phyloP scores from a whole-genome alignment of 2,888 invertebrate genomes.

The Tineola bisselliella region DNA sequence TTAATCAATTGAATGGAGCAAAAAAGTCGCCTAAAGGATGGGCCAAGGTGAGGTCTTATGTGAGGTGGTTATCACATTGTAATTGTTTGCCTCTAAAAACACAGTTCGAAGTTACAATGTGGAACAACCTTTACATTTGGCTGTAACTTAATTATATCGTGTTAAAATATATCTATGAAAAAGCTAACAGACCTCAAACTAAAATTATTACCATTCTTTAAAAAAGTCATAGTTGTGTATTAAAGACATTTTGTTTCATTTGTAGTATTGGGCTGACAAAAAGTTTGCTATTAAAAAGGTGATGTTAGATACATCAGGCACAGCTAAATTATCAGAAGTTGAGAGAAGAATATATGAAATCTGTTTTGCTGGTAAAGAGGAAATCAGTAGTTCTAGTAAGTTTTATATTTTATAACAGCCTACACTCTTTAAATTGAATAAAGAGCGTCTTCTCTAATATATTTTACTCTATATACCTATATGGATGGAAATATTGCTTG shows the following conservation, averaged over 20 bases:
- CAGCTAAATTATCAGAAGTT: conserved; percentile 1
- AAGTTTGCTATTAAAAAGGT: conserved; percentile 45
- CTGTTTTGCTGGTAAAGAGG: background rate
- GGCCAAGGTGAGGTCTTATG: conserved; percentile 40
- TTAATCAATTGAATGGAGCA: conserved; percentile 47
- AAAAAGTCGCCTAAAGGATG: conserved; percentile 57
- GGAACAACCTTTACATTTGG: background rate
- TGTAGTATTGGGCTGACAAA: conserved; percentile 59
- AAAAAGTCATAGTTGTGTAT: no score
- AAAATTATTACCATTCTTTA: no score
- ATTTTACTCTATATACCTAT: no score
- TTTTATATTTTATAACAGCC: no score
- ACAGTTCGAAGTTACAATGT: no score
- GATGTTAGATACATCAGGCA: background rate
- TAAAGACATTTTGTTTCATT: background rate
- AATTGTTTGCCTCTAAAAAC: background rate
- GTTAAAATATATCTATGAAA: no score
- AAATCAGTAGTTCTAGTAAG: conserved; percentile 5
- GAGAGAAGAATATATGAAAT: conserved; percentile 12
- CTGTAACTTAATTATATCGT: background rate
- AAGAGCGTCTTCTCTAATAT: no score
- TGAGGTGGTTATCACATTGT: conserved; percentile 14
- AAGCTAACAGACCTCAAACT: no score
- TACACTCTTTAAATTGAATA: no score
- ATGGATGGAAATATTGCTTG: no score